A percentile compares a stretch with the other conserved stretches of the same genome.
These are phyloP conservation scores for Clupea harengus DNA, from an alignment of 2,113 vertebrate genomes.

Conservation along the genomic window DNA sequence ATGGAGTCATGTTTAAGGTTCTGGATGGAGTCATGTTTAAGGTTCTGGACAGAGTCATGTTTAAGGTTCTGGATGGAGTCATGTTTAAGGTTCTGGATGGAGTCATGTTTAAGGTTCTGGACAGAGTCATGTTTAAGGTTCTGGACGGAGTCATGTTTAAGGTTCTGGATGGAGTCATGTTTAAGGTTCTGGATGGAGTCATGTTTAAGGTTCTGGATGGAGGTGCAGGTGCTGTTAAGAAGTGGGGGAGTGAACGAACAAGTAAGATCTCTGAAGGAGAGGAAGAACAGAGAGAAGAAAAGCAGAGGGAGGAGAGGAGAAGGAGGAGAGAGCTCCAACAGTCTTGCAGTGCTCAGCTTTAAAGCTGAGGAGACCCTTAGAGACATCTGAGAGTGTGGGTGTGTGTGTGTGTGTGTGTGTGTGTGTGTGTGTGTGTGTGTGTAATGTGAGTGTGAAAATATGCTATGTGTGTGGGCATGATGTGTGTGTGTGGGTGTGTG, in stretches of 20 bases:
- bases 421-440: background rate
- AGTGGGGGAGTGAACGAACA: too few species aligned
- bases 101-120: too few species aligned
- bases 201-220: constrained; percentile 17
- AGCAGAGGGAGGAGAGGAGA: constrained; percentile 6
- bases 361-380: constrained; percentile 19
- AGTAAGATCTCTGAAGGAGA: background rate
- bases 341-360: constrained; percentile 19
- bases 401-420: background rate
- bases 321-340: background rate
- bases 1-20: too few species aligned
- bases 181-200: too few species aligned
- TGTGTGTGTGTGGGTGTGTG: background rate
- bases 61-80: constrained; percentile 26
- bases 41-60: too few species aligned
- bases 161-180: too few species aligned
- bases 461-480: constrained; percentile 28
- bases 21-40: too few species aligned
- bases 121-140: too few species aligned
- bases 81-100: too few species aligned
- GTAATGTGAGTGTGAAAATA: background rate
- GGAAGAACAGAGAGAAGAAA: constrained; percentile 26
- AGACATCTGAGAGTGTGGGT: constrained; percentile 33
- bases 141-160: too few species aligned
- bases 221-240: constrained; percentile 16